A percentile compares a stretch with the other conserved stretches of the same genome.
Evolutionary conservation across 1,140 invertebrate genomes (phyloP).

Genomic region (Cotesia vestalis): DNA sequence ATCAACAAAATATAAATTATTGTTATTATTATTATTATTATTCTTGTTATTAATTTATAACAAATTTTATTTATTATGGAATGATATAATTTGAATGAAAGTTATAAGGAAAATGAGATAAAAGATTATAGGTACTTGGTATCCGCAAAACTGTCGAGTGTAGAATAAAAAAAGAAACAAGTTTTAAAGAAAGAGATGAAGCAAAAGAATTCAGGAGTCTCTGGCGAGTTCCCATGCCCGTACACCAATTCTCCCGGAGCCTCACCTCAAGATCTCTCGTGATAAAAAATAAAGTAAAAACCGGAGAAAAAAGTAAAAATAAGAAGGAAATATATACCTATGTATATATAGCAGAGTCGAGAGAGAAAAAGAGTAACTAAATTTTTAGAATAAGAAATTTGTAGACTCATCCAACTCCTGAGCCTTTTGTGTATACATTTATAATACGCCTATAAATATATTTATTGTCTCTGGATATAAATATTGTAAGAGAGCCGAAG

Average conservation of each 20-base stretch:
- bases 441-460: constrained; percentile 6
- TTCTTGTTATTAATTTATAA: too few species aligned
- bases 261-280: constrained; percentile 29
- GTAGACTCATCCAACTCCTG: constrained; percentile 20
- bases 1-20: too few species aligned
- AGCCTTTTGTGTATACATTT: constrained; percentile 17
- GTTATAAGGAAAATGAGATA: neutral
- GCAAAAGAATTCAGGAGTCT: constrained; percentile 25
- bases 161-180: neutral
- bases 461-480: neutral
- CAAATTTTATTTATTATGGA: too few species aligned
- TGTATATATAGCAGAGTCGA: too few species aligned
- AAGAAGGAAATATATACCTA: constrained; percentile 2
- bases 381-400: constrained; percentile 26
- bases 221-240: constrained; percentile 24
- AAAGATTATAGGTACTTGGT: neutral
- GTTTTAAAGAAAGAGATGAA: neutral
- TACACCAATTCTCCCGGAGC: constrained; percentile 17
- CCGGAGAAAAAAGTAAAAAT: neutral
- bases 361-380: too few species aligned
- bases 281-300: constrained; percentile 26
- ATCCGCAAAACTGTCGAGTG: constrained; percentile 1
- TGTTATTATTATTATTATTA: too few species aligned
- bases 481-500: neutral
- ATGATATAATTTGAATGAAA: too few species aligned